Conservation (phyloP, 2,113 vertebrate species). For the Lota lota region DNA sequence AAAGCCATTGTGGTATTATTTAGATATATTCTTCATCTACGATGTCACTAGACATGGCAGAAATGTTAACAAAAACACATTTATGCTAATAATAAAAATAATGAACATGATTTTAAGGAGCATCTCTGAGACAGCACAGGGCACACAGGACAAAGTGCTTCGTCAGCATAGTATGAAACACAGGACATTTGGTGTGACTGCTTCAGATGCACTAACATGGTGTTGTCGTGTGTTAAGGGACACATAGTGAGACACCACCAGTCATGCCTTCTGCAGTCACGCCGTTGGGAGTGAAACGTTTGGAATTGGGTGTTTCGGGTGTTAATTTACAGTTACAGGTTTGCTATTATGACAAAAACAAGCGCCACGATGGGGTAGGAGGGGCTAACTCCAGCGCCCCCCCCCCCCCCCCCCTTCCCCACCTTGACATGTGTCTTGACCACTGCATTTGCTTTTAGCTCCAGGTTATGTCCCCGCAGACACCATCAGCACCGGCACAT, state of each 20-base stretch:
- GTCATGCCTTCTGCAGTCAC: conserved; percentile 23
- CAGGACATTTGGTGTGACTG: conserved; percentile 8
- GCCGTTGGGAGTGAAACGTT: neutral
- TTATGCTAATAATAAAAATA: conserved; percentile 40
- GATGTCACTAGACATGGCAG: conserved; percentile 33
- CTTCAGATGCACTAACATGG: conserved; percentile 11
- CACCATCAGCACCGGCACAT: conserved; percentile 28
- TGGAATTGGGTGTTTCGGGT: conserved; percentile 2
- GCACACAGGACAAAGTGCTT: conserved; percentile 52
- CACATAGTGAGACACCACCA: conserved; percentile 9
- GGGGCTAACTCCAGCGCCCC: too few species aligned
- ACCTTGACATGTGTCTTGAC: too few species aligned
- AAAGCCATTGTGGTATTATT: conserved; percentile 24
- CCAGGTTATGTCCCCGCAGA: conserved; percentile 27
- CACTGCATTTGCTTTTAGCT: conserved; percentile 11
- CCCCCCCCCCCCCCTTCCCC: too few species aligned
- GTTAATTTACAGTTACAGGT: conserved; percentile 38
- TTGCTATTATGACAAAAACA: conserved; percentile 12
- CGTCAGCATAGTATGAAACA: conserved; percentile 45
- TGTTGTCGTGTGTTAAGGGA: conserved; percentile 26
- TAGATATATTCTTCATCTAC: conserved; percentile 31
- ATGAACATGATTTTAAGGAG: conserved; percentile 35
- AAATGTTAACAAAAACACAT: conserved; percentile 33
- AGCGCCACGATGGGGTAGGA: conserved; percentile 9
- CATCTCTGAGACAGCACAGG: conserved; percentile 27